Percentiles rank a stretch among this genome's conserved stretches.
These are phyloP conservation scores for Drosophila mimetica DNA, from an alignment of 2,888 invertebrate species.

Conservation along the genomic window DNA sequence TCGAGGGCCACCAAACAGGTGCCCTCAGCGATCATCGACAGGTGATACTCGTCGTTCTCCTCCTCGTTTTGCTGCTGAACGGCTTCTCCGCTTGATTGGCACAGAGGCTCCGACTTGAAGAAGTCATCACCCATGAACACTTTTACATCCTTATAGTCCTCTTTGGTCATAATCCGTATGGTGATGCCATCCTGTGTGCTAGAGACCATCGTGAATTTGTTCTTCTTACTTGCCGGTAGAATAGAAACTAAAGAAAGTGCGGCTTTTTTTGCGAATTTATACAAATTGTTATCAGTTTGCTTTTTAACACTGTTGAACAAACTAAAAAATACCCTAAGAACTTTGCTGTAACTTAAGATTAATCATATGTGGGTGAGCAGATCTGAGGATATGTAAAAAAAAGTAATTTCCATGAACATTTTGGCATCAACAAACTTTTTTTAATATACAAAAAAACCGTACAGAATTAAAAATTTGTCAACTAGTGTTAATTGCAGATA, in stretches of 20 bases:
- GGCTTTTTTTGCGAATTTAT: neutral
- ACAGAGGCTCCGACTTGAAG: neutral
- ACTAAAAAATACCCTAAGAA: no score
- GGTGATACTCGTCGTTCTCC: neutral
- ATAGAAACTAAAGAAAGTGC: neutral
- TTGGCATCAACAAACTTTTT: no score
- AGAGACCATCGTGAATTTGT: neutral
- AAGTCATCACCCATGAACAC: neutral
- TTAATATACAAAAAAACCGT: neutral
- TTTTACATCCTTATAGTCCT: neutral
- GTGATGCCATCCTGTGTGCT: neutral
- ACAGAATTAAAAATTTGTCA: no score
- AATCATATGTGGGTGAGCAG: no score
- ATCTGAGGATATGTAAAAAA: no score
- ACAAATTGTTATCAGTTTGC: neutral
- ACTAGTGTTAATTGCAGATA: neutral
- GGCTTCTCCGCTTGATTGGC: neutral
- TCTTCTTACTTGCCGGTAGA: neutral
- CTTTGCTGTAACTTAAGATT: no score
- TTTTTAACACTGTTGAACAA: no score
- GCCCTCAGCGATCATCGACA: slow-evolving; percentile 4
- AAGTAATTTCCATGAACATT: no score
- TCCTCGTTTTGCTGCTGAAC: neutral
- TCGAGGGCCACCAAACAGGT: slow-evolving; percentile 1
- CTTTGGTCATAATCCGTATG: neutral